phyloP scores from a whole-genome alignment of 1,140 invertebrate species.

The Brachystomella parvula region DNA sequence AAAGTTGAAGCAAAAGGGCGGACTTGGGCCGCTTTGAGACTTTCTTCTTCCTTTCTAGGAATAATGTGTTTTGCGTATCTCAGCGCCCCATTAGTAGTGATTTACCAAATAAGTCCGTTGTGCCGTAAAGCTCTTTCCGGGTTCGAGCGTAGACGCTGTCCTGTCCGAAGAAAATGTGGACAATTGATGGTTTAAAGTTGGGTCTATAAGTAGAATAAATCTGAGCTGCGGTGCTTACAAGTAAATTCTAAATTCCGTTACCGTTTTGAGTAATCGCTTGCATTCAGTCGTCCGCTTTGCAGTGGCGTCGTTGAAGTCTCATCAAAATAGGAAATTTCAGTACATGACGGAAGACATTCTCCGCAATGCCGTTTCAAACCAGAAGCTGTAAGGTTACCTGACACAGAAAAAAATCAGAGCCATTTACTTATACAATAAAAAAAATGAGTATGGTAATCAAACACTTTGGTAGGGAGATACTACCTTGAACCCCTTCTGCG shows the following conservation, averaged over 20 bases:
- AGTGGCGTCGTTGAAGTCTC: conserved; percentile 20
- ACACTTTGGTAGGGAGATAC: not conserved
- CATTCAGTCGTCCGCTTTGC: not conserved
- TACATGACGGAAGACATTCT: conserved; percentile 26
- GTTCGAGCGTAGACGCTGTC: conserved; percentile 27
- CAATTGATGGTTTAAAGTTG: conserved; percentile 20
- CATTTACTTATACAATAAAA: not conserved
- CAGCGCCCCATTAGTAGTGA: no score
- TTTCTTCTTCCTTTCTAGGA: no score
- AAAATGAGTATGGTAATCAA: not conserved
- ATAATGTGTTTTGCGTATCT: no score
- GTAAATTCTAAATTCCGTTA: not conserved
- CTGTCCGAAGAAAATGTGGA: conserved; percentile 24
- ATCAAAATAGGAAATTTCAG: conserved; percentile 24
- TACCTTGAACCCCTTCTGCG: conserved; percentile 24
- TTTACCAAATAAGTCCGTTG: conserved; percentile 26
- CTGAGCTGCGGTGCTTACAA: not conserved
- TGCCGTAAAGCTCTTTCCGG: conserved; percentile 25
- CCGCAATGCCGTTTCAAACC: conserved; percentile 25
- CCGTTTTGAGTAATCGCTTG: not conserved
- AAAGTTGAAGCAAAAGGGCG: no score
- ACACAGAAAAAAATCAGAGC: not conserved
- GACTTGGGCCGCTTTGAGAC: no score
- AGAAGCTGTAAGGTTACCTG: conserved; percentile 1
- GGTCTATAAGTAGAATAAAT: not conserved